Conservation (phyloP, 1,140 invertebrate genomes). For the Formica selysi region DNA sequence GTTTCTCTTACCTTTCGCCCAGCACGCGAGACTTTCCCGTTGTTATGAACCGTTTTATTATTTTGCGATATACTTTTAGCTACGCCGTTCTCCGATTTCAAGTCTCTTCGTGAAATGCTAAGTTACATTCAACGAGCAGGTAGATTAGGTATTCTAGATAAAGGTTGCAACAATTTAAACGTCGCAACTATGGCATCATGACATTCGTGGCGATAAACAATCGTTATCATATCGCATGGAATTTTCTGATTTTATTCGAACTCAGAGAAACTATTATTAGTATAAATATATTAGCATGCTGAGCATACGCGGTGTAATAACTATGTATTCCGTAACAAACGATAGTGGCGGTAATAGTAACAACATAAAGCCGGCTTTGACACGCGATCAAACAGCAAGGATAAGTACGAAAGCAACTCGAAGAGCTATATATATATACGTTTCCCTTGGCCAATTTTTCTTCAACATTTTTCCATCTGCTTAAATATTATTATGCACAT, state of each 20-base stretch:
- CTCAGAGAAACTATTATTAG: neutral
- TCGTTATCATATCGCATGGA: neutral
- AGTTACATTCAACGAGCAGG: neutral
- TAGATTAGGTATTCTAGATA: neutral
- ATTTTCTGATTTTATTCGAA: neutral
- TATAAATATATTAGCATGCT: constrained; percentile 35
- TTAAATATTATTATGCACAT: neutral
- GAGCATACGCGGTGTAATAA: constrained; percentile 1
- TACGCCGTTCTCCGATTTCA: neutral
- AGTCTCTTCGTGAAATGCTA: neutral
- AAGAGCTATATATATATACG: neutral
- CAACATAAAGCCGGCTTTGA: constrained; percentile 13
- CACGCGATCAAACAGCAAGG: constrained; percentile 36
- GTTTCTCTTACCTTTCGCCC: constrained; percentile 12
- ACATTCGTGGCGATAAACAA: neutral
- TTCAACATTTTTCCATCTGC: neutral
- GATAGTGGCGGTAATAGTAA: constrained; percentile 18
- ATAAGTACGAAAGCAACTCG: neutral
- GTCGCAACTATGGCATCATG: neutral
- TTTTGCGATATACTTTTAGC: neutral
- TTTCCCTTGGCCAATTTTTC: constrained; percentile 7
- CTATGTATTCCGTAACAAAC: constrained; percentile 16
- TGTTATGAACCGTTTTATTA: constrained; percentile 30
- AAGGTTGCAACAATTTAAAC: neutral
- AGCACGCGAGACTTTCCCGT: constrained; percentile 24